Conservation (phyloP, 2,888 invertebrate species). For the Sarcophaga caerulescens region DNA sequence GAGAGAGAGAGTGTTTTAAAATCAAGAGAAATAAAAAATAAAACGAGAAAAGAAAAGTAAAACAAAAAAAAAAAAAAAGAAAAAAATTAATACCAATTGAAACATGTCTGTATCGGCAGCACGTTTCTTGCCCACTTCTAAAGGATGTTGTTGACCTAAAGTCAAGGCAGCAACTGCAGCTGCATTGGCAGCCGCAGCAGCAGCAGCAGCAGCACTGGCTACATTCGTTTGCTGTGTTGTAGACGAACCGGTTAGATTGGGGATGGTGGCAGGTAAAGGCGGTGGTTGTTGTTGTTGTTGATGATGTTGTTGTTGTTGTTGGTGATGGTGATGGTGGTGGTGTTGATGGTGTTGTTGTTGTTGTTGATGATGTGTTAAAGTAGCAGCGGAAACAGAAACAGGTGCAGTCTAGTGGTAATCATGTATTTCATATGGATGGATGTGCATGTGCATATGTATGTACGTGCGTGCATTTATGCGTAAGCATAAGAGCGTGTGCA, state of each 20-base stretch:
- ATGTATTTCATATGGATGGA: conserved; percentile 54
- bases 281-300: conserved; percentile 70
- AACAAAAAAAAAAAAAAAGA: conserved; percentile 53
- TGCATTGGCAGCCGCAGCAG: conserved; percentile 84
- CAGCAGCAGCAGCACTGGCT: conserved; percentile 80
- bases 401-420: conserved; percentile 76
- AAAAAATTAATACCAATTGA: conserved; percentile 89
- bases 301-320: conserved; percentile 82
- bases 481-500: background rate
- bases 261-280: conserved; percentile 80
- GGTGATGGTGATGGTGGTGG: conserved; percentile 70
- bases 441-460: conserved; percentile 24
- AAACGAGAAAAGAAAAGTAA: conserved; percentile 59
- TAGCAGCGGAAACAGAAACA: conserved; percentile 78
- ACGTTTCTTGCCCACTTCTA: conserved; percentile 98
- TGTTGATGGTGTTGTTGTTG: conserved; percentile 73
- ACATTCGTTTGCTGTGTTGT: conserved; percentile 82
- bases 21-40: background rate
- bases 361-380: conserved; percentile 80
- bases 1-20: conserved; percentile 1
- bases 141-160: conserved; percentile 80
- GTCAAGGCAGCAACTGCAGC: conserved; percentile 77
- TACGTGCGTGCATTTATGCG: conserved; percentile 29
- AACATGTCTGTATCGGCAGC: conserved; percentile 94
- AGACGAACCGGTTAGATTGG: conserved; percentile 79